Conservation (phyloP, 2,888 invertebrate species). For the Ennomos quercinarius region DNA sequence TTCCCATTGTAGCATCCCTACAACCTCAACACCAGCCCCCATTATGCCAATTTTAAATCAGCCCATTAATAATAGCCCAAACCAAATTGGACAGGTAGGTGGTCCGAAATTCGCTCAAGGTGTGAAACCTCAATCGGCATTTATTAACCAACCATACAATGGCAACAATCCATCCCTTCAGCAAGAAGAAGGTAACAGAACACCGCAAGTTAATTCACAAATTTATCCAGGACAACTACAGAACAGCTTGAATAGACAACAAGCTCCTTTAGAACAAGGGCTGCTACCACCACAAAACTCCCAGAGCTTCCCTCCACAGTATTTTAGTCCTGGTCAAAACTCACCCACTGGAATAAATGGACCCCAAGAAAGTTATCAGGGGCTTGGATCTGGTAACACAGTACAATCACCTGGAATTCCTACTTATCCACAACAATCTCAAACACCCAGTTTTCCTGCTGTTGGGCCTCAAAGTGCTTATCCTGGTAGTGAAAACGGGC, state of each 20-base stretch:
- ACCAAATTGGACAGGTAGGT: slow-evolving; percentile 14
- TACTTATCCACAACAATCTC: slow-evolving; percentile 13
- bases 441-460: slow-evolving; percentile 1
- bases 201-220: slow-evolving; percentile 5
- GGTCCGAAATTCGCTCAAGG: slow-evolving; percentile 22
- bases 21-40: slow-evolving; percentile 71
- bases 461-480: not conserved
- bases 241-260: slow-evolving; percentile 2
- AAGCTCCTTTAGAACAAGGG: slow-evolving; percentile 8
- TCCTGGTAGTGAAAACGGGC: not conserved
- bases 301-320: slow-evolving; percentile 14
- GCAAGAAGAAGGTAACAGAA: slow-evolving; percentile 8
- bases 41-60: slow-evolving; percentile 27
- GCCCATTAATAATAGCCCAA: slow-evolving; percentile 18
- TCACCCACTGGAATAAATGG: not conserved
- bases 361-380: not conserved
- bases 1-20: slow-evolving; percentile 86
- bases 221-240: slow-evolving; percentile 13
- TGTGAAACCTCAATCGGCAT: slow-evolving; percentile 19
- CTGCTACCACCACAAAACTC: slow-evolving; percentile 12
- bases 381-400: slow-evolving; percentile 2
- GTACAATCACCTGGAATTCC: slow-evolving; percentile 2
- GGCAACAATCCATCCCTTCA: slow-evolving; percentile 6
- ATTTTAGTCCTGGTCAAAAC: slow-evolving; percentile 4
- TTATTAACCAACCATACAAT: slow-evolving; percentile 11